These are phyloP conservation scores for Tortrix viridana DNA, from an alignment of 2,888 invertebrate species.

Conservation along the genomic window DNA sequence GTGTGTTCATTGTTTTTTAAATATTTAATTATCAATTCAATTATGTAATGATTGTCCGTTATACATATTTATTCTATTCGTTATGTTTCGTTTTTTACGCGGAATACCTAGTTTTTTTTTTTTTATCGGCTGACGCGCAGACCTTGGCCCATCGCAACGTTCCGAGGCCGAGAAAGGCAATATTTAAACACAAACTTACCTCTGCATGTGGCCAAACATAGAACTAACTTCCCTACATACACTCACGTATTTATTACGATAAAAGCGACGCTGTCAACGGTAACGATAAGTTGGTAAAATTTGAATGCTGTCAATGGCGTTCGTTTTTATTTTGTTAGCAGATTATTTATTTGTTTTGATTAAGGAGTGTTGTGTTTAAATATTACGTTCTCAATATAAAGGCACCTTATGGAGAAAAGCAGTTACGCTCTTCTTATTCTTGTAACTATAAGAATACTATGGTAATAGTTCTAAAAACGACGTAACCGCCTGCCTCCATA, in stretches of 20 bases:
- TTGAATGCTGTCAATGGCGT: constrained; percentile 24
- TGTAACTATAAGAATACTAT: too few relatives aligned
- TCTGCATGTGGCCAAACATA: constrained; percentile 1
- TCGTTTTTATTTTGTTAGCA: constrained; percentile 25
- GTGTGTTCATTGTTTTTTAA: too few relatives aligned
- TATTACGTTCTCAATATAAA: too few relatives aligned
- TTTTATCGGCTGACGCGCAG: constrained; percentile 15
- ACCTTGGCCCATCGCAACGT: constrained; percentile 35
- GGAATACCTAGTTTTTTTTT: constrained; percentile 14
- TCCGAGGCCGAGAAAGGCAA: constrained; percentile 35
- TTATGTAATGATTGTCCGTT: too few relatives aligned
- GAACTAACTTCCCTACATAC: not conserved
- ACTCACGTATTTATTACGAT: not conserved
- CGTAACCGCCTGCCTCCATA: too few relatives aligned
- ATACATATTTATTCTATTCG: not conserved
- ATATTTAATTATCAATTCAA: too few relatives aligned
- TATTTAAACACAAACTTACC: constrained; percentile 21
- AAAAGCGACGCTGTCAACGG: not conserved
- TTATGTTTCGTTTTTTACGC: not conserved
- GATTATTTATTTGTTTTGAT: constrained; percentile 34
- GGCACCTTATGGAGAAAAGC: too few relatives aligned
- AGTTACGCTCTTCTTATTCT: too few relatives aligned
- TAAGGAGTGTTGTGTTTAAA: not conserved
- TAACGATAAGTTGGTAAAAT: constrained; percentile 14
- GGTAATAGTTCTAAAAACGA: too few relatives aligned